A percentile compares a stretch with the other conserved stretches of the same genome.
Conservation (phyloP, 2,113 vertebrate genomes). For the Barnardius zonarius region DNA sequence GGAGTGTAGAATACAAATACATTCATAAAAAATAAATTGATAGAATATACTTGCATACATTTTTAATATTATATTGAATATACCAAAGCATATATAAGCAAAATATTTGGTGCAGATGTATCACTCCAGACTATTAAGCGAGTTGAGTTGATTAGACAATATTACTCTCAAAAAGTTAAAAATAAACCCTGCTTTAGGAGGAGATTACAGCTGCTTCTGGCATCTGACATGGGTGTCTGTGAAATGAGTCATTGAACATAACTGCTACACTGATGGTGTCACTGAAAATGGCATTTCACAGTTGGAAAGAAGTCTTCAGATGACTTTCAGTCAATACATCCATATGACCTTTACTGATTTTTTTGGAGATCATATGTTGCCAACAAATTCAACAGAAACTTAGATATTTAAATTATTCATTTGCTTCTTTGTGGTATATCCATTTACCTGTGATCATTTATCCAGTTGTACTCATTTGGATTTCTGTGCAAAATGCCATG, state of each 20-base stretch:
- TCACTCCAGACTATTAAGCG: neutral
- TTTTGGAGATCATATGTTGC: neutral
- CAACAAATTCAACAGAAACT: neutral
- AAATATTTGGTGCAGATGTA: neutral
- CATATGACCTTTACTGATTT: neutral
- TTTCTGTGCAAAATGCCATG: neutral
- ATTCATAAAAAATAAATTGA: neutral
- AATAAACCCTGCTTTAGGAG: neutral
- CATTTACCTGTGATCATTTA: neutral
- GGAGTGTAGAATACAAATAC: neutral
- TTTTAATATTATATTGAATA: neutral
- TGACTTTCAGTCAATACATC: neutral
- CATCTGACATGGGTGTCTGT: neutral
- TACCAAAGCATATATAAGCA: neutral
- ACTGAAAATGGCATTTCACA: constrained; percentile 12
- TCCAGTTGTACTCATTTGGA: neutral
- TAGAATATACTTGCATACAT: neutral
- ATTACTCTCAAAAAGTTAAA: neutral
- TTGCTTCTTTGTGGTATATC: neutral
- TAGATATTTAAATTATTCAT: neutral
- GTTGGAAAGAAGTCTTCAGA: neutral
- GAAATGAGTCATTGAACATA: neutral
- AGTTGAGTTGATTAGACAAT: neutral
- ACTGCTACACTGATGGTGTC: neutral
- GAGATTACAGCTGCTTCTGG: neutral